Percentiles rank a stretch among this genome's conserved stretches.
Evolutionary conservation across 2,888 invertebrate species (phyloP).

Genomic region (Morinoia aosen): DNA sequence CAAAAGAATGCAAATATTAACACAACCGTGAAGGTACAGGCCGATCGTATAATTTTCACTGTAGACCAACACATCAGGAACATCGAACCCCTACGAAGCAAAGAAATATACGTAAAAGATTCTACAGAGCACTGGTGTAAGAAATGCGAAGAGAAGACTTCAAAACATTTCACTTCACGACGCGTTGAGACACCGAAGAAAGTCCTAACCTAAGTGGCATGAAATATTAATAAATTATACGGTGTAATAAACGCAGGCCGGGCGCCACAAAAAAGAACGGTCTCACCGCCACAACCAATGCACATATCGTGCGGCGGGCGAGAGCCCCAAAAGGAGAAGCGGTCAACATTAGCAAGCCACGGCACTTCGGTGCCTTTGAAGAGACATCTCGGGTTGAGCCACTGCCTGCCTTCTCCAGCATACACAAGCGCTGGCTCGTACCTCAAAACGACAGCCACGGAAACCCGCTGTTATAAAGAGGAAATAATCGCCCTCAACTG

Average conservation of each 20-base stretch:
- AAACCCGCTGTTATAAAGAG: neutral
- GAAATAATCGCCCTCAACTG: neutral
- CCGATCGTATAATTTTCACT: neutral
- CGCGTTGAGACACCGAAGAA: neutral
- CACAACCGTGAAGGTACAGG: neutral
- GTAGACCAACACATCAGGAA: neutral
- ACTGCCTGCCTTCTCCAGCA: neutral
- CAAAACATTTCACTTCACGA: neutral
- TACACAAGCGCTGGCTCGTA: neutral
- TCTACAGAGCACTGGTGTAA: neutral
- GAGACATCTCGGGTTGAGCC: no score
- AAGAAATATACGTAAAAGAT: neutral
- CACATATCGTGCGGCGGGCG: neutral
- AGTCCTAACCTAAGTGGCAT: neutral
- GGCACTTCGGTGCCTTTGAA: neutral
- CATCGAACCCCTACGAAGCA: neutral
- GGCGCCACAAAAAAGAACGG: neutral
- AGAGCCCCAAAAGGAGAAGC: neutral
- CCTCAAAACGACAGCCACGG: neutral
- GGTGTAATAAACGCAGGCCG: neutral
- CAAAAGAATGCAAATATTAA: neutral
- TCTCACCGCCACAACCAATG: neutral
- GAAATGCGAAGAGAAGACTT: neutral
- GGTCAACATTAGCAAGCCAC: neutral
- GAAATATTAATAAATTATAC: neutral